Conservation (phyloP, 2,888 invertebrate genomes). For the Zaprionus lineosus region DNA sequence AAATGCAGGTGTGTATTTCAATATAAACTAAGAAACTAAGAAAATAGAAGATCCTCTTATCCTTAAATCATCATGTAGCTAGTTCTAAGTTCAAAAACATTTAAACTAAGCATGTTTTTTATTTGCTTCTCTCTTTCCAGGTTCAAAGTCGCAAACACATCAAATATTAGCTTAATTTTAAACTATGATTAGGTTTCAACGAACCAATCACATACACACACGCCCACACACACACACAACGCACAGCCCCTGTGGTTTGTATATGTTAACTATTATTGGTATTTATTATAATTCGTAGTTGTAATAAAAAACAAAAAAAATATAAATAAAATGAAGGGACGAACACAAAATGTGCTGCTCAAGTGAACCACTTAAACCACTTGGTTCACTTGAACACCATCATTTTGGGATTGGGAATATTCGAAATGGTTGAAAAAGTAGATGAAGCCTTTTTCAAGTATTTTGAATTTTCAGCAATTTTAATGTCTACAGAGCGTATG, state of each 20-base stretch:
- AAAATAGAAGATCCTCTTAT: no score
- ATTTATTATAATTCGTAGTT: conserved; percentile 64
- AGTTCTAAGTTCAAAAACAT: neutral
- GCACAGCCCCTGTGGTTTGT: conserved; percentile 46
- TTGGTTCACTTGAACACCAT: conserved; percentile 49
- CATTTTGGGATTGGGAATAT: conserved; percentile 29
- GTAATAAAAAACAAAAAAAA: conserved; percentile 5
- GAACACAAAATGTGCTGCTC: conserved; percentile 46
- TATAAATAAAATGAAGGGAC: neutral
- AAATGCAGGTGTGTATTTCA: conserved; percentile 51
- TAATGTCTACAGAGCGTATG: conserved; percentile 38
- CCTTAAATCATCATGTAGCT: neutral
- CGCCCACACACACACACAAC: conserved; percentile 15
- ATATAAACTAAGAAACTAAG: neutral
- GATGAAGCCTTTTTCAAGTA: neutral
- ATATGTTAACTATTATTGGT: conserved; percentile 76
- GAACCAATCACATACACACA: conserved; percentile 26
- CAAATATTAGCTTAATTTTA: conserved; percentile 73
- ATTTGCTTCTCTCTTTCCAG: conserved; percentile 44
- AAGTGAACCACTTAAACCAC: conserved; percentile 23
- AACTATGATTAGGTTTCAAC: conserved; percentile 42
- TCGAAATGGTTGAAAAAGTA: neutral
- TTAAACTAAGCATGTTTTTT: neutral
- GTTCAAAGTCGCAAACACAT: conserved; percentile 77
- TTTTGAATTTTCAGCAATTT: neutral